Percentiles rank a stretch among this genome's conserved stretches.
Evolutionary conservation across 2,113 vertebrate species (phyloP).

Genomic region (Halichoerus grypus): DNA sequence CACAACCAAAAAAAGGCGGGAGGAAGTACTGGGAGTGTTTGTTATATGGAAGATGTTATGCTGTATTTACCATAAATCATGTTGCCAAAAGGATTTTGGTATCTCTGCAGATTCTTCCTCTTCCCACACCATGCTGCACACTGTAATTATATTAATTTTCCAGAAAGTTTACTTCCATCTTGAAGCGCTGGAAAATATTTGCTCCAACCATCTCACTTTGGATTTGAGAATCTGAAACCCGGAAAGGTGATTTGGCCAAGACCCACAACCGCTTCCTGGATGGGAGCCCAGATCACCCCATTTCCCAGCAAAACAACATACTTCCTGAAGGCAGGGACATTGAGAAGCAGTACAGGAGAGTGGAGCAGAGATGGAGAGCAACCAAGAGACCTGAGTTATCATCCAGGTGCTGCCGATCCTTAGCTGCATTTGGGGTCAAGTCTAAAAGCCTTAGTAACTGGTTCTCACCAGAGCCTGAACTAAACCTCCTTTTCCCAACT

Average conservation of each 20-base stretch:
- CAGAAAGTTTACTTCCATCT: not conserved
- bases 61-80: not conserved
- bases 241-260: constrained; percentile 9
- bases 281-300: not conserved
- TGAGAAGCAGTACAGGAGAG: not conserved
- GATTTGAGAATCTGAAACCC: not conserved
- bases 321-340: not conserved
- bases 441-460: not conserved
- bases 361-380: not conserved
- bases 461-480: not conserved
- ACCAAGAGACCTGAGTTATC: no score
- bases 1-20: no score
- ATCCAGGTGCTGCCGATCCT: not conserved
- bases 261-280: not conserved
- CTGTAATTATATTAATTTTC: not conserved
- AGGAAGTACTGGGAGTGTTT: not conserved
- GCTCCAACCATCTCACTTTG: not conserved
- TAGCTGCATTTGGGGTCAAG: not conserved
- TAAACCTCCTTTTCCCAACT: not conserved
- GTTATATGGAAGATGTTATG: not conserved
- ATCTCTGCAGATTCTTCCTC: not conserved
- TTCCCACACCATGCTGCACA: not conserved
- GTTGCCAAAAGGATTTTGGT: not conserved
- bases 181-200: constrained; percentile 25
- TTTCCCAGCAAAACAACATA: not conserved